Conservation (phyloP, 1,140 invertebrate genomes). For the Cherax destructor region DNA sequence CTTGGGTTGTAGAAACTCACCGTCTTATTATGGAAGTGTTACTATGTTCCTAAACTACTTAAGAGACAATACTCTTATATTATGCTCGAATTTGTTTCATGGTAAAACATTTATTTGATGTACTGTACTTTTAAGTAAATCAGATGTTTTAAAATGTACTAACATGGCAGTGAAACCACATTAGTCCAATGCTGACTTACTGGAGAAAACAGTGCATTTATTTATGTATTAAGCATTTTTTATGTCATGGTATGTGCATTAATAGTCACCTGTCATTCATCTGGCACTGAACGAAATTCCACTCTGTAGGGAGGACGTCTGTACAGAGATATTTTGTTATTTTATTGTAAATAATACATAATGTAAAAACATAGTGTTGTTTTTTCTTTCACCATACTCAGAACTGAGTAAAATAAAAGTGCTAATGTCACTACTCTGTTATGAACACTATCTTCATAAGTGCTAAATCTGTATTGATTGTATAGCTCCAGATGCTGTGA, state of each 20-base stretch:
- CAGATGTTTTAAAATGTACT: not conserved
- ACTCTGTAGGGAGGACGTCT: conserved; percentile 63
- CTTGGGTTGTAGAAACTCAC: too few relatives aligned
- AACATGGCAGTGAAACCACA: not conserved
- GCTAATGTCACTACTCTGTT: too few relatives aligned
- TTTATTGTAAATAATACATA: conserved; percentile 69
- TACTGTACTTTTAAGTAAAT: too few relatives aligned
- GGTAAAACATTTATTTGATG: too few relatives aligned
- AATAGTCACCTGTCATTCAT: conserved; percentile 40
- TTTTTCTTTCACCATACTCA: not conserved
- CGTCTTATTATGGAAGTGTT: too few relatives aligned
- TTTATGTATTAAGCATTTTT: conserved; percentile 20
- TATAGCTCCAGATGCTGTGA: too few relatives aligned
- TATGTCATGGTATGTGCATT: conserved; percentile 54
- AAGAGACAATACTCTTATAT: too few relatives aligned
- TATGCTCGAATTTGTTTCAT: too few relatives aligned
- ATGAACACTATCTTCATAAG: too few relatives aligned
- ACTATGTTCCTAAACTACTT: too few relatives aligned
- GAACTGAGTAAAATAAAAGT: too few relatives aligned
- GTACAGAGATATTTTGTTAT: conserved; percentile 70
- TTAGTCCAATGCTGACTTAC: not conserved
- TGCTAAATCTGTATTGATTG: too few relatives aligned
- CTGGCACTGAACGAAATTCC: conserved; percentile 62
- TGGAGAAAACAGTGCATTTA: conserved; percentile 49
- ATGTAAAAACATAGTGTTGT: conserved; percentile 42